Base-by-base conservation (phyloP, 53 echinoderm and acorn worm genomes). In the Luidia sarsii region DNA sequence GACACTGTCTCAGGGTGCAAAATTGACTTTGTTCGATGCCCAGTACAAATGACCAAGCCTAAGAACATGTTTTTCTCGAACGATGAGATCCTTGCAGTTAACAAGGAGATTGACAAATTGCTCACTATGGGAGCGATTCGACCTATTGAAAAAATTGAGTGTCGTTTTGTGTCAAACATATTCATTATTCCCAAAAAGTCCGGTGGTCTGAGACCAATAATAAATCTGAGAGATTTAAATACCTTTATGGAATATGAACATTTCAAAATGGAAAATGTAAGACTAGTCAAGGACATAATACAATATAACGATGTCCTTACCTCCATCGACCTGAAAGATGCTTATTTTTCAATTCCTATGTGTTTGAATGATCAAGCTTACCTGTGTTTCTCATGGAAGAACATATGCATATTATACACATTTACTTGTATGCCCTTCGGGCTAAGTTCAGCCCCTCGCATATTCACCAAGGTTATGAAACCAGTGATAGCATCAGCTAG, bases 241-340 rank as follows among this genome's bases (percentile, higher is more conserved):
- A n/a, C n/a, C n/a, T n/a, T n/a, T n/a, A n/a, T n/a, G n/a, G n/a
- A n/a, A n/a, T n/a, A n/a, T n/a, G n/a, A n/a, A n/a, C n/a, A n/a
- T n/a, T n/a, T n/a, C n/a, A n/a, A n/a, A n/a, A n/a, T n/a, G n/a
- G n/a, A n/a, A n/a, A n/a, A n/a, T n/a, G n/a, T n/a, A n/a, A n/a
- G n/a, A n/a, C n/a, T n/a, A n/a, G 75, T 64, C n/a, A 85, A 64
- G 21, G 50, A 65, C 48, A 52, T 75, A 14, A 52, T 85, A 30
- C 48, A 51, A 61, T 4, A 24, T 13, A 84, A 84, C 27, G 60
- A 63, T 72, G 57, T 63, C n/a, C 50, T n/a, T n/a, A n/a, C n/a
- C n/a, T n/a, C n/a, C n/a, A n/a, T n/a, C n/a, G n/a, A n/a, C n/a
- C n/a, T n/a, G n/a, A n/a, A n/a, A n/a, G n/a, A n/a, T n/a, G n/a